Conservation (phyloP, 2,888 invertebrate species). For the Parnassius mnemosyne region DNA sequence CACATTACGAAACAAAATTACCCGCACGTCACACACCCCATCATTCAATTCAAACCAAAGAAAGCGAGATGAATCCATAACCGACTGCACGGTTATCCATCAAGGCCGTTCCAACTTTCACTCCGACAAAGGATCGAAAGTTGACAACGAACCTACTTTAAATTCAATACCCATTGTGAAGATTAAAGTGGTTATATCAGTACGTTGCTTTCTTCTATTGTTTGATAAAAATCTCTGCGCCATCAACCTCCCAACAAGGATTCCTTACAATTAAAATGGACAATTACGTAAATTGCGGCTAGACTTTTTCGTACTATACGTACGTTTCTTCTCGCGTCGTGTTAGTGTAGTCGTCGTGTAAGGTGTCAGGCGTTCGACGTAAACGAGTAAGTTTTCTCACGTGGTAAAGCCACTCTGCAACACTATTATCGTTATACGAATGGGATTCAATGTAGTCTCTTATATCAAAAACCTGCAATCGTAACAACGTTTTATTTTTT, state of each 20-base stretch:
- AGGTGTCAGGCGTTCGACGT: too few species aligned
- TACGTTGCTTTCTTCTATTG: conserved; percentile 40
- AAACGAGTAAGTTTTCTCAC: too few species aligned
- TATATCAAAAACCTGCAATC: too few species aligned
- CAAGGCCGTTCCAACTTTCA: conserved; percentile 56
- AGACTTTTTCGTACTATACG: neutral
- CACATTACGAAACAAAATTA: conserved; percentile 1
- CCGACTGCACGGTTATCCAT: conserved; percentile 44
- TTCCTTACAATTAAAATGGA: conserved; percentile 30
- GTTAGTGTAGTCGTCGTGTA: too few species aligned
- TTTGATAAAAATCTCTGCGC: conserved; percentile 26
- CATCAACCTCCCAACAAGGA: conserved; percentile 15
- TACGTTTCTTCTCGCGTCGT: too few species aligned
- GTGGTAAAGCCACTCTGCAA: too few species aligned
- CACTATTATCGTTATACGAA: too few species aligned
- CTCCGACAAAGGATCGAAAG: conserved; percentile 60
- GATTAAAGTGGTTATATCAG: conserved; percentile 23
- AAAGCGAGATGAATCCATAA: conserved; percentile 44
- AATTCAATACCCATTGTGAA: conserved; percentile 49
- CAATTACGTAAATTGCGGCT: conserved; percentile 30
- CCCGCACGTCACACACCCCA: conserved; percentile 1
- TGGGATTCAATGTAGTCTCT: too few species aligned
- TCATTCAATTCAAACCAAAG: conserved; percentile 41
- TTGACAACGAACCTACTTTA: conserved; percentile 50
- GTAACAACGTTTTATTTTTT: too few species aligned